Evolutionary conservation across 92 coral and sea anemone genomes (phyloP), one percentile per base, ranked within the genome.

Genomic region (Muricea muricata): DNA sequence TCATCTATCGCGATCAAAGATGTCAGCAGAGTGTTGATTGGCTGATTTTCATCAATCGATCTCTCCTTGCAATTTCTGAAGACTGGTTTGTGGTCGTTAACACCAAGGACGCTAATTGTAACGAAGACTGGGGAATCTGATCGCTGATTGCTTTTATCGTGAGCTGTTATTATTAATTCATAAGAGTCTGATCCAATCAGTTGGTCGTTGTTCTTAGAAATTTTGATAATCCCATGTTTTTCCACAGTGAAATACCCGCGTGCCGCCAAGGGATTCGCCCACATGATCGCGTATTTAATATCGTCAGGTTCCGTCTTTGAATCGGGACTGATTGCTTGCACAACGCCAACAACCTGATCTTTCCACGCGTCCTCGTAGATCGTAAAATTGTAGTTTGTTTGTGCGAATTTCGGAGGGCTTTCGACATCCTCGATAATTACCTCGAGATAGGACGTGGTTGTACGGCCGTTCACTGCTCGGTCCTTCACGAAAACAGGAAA

Each of bases 11-110:
- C 99, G n/a, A 93, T 85, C 34, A 97, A 91, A 55, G 87, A 88
- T 2, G 93, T 88, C 12, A 97, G 88, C 13, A 72, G 46, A 23
- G 93, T 73, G 6, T 85, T 83, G 8, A 4, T 3, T 57, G 77
- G 87, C 80, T 20, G 18, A 37, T 85, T 55, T 32, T 92, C 96
- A 7, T 14, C 12, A 9, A 92, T 80, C 4, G 48, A 40, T 20
- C 35, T 24, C 52, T 34, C 4, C 28, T 18, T 42, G n/a, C 83
- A 78, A 0, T 56, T 35, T 31, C 42, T 31, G 66, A 97, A 93
- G 23, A 74, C 39, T 5, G 99, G 99, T 1, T 85, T 67, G 56
- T 97, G 93, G 89, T 97, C 99, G 46, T 97, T 97, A 37, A 92
- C 83, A 63, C 93, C 94, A 81, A 87, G 82, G 18, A 97, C 86